Evolutionary conservation across 2,797 vertebrate genomes (phyloP).

Genomic region (Tragopan temminckii): DNA sequence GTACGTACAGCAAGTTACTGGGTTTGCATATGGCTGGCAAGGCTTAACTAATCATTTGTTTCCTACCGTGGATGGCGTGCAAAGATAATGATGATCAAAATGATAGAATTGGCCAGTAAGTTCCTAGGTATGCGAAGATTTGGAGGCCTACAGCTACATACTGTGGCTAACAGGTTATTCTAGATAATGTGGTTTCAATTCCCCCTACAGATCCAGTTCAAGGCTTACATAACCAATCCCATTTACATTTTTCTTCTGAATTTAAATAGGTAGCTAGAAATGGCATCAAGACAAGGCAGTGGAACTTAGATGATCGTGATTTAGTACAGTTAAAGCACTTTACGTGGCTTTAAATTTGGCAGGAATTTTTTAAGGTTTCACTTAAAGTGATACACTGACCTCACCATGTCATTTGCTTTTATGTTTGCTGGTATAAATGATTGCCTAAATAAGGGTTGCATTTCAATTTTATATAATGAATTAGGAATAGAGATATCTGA

Average conservation of each 20-base stretch:
- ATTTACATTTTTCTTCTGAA: background rate
- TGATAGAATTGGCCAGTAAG: background rate
- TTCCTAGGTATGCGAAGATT: background rate
- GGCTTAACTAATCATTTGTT: background rate
- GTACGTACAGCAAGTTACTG: background rate
- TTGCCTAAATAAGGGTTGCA: background rate
- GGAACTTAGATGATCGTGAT: background rate
- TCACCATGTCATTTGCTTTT: background rate
- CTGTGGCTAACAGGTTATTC: background rate
- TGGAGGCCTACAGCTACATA: background rate
- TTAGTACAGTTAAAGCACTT: background rate
- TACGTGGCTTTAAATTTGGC: background rate
- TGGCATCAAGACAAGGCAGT: background rate
- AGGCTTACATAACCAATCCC: background rate
- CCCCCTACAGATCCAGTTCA: background rate
- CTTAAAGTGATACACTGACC: background rate
- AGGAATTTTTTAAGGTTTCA: background rate
- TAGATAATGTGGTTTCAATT: background rate
- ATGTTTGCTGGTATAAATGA: background rate
- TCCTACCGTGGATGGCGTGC: background rate
- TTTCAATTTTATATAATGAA: constrained; percentile 8
- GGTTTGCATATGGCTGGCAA: background rate
- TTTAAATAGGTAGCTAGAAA: background rate
- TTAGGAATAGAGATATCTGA: background rate
- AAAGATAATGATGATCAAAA: background rate